Evolutionary conservation across 2,888 invertebrate species (phyloP), one percentile per base, ranked within the genome.

Genomic region (Eristalis pertinax): DNA sequence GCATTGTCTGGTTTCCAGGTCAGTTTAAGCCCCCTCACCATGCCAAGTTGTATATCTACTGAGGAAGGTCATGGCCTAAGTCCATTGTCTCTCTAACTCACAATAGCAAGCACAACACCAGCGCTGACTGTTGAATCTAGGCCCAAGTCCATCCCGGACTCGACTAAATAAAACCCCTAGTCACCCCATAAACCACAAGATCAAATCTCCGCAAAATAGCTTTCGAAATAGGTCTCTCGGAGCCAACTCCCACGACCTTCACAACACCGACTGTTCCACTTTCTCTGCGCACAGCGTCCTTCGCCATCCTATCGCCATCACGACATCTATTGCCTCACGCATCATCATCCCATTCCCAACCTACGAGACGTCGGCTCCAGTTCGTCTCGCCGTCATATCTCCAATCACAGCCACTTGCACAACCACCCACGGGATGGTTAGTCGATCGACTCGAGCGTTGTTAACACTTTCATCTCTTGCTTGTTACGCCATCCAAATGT

Each of bases 391-490:
- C 19, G 50, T 32, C 50, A 19, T 19, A 19, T 50, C 50, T n/a
- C 50, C 7, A 50, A 50, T 50, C 50, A 50, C 50, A 8, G 50
- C 7, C 19, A 19, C 50, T 50, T 50, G 7, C 50, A 19, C 50
- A 50, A 50, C 50, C n/a, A 5, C 19, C 50, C 50, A n/a, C n/a
- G 19, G 50, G 50, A 50, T 50, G 50, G 7, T 11, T 1, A 1
- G 38, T 8, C 32, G 4, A 5, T 5, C 5, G 4, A 38, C 19
- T 50, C 43, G n/a, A n/a, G n/a, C 4, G n/a, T n/a, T 43, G 43
- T 68, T 67, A 62, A 62, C 77, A 63, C 69, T 69, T 69, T 69
- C 77, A 77, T 63, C 69, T 75, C 63, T 35, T 24, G 64, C 50
- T 77, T 43, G 69, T 68, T 69, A 41, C 58, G 22, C 75, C 41